These are phyloP conservation scores for Gallirallus australis DNA, from an alignment of 2,797 vertebrate species.

Conservation along the genomic window DNA sequence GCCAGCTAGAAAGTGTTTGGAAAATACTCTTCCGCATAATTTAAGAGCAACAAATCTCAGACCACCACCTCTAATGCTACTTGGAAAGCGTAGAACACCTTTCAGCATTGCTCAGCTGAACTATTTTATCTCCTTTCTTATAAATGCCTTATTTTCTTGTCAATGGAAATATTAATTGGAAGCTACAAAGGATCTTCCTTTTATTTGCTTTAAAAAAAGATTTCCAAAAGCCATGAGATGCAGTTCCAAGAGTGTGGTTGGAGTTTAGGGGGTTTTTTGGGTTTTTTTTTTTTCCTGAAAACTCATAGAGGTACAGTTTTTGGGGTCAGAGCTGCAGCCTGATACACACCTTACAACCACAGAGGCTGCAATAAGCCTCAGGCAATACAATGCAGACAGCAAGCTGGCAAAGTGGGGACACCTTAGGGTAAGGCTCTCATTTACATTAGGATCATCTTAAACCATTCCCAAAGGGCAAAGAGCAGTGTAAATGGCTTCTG, in stretches of 20 bases:
- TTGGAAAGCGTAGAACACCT: not conserved
- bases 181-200: not conserved
- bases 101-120: not conserved
- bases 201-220: constrained; percentile 17
- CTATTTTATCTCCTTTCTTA: not conserved
- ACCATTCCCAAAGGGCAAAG: constrained; percentile 24
- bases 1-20: not conserved
- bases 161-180: constrained; percentile 31
- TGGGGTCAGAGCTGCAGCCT: not conserved
- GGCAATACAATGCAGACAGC: not conserved
- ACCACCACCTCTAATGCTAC: not conserved
- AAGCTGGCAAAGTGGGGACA: not conserved
- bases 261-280: not conserved
- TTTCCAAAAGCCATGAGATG: not conserved
- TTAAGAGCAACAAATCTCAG: not conserved
- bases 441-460: constrained; percentile 29
- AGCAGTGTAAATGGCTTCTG: not conserved
- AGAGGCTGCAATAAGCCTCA: not conserved
- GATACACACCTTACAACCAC: not conserved
- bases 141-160: constrained; percentile 29
- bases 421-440: not conserved
- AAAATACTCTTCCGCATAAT: constrained; percentile 17
- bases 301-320: not conserved
- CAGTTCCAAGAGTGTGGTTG: not conserved
- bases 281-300: not conserved